These are phyloP conservation scores for Hemibagrus wyckioides DNA, from an alignment of 2,113 vertebrate species.

Conservation along the genomic window DNA sequence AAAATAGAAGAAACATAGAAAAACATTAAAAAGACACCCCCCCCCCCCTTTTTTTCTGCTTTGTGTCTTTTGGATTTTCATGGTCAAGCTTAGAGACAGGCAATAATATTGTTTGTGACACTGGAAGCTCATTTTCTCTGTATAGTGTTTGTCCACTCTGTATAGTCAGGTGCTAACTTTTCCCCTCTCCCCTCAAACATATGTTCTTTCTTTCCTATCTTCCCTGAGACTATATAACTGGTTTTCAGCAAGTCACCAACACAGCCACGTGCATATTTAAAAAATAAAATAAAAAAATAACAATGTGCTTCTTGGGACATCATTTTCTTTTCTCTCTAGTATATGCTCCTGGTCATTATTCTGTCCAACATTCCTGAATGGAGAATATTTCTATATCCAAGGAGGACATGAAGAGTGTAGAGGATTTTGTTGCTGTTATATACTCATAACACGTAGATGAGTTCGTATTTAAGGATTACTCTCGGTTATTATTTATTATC, in stretches of 20 bases:
- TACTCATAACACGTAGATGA: constrained; percentile 85
- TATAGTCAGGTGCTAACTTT: constrained; percentile 76
- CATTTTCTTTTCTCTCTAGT: constrained; percentile 74
- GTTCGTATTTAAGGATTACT: constrained; percentile 93
- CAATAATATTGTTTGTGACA: constrained; percentile 86
- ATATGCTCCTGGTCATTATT: constrained; percentile 83
- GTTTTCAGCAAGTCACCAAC: constrained; percentile 79
- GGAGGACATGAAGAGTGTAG: constrained; percentile 78
- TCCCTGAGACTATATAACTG: constrained; percentile 83
- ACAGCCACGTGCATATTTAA: constrained; percentile 55
- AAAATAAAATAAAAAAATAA: not conserved
- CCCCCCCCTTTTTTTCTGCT: constrained; percentile 48
- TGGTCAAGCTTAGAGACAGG: constrained; percentile 74
- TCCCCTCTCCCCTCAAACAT: constrained; percentile 51
- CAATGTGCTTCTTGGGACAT: constrained; percentile 62
- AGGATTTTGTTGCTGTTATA: constrained; percentile 80
- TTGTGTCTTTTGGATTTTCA: constrained; percentile 67
- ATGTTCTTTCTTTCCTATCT: constrained; percentile 71
- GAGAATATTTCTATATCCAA: constrained; percentile 79
- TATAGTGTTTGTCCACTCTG: constrained; percentile 81
- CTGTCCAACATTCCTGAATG: constrained; percentile 84
- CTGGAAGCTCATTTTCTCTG: constrained; percentile 77
- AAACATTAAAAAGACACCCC: constrained; percentile 65
- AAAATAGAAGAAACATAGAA: constrained; percentile 33
- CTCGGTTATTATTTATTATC: constrained; percentile 92